A percentile compares a stretch with the other conserved stretches of the same genome.
phyloP scores from a whole-genome alignment of 2,888 invertebrate species.

The Synergus umbraculus region DNA sequence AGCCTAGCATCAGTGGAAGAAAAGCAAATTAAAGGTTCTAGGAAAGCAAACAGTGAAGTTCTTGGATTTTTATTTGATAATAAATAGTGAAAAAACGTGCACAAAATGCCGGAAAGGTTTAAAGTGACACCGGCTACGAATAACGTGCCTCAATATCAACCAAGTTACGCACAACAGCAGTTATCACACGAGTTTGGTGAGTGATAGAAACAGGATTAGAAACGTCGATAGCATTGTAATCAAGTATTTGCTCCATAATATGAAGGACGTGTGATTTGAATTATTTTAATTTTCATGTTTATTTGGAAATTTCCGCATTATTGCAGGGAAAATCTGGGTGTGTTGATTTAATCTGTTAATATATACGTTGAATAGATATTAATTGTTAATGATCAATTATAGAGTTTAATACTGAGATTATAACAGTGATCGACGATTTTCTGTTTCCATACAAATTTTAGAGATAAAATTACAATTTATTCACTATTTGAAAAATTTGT shows the following conservation, averaged over 20 bases:
- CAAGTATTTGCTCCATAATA: not conserved
- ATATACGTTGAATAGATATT: too few relatives aligned
- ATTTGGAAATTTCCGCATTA: not conserved
- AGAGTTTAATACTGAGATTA: too few relatives aligned
- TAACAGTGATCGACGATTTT: too few relatives aligned
- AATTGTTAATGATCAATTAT: too few relatives aligned
- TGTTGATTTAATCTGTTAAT: too few relatives aligned
- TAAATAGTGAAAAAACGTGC: not conserved
- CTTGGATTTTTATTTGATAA: not conserved
- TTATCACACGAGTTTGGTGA: conserved; percentile 39
- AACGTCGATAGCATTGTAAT: conserved; percentile 11
- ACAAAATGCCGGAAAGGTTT: conserved; percentile 68
- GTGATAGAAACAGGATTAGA: conserved; percentile 33
- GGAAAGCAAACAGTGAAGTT: not conserved
- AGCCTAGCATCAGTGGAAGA: too few relatives aligned
- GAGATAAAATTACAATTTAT: too few relatives aligned
- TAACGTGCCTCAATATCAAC: conserved; percentile 53
- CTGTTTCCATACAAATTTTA: too few relatives aligned
- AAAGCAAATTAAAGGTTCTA: too few relatives aligned
- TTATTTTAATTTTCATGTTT: not conserved
- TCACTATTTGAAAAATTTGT: too few relatives aligned
- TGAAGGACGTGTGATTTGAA: not conserved
- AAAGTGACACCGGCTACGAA: conserved; percentile 69
- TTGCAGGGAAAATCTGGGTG: too few relatives aligned
- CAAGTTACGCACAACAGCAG: conserved; percentile 56